Conservation (phyloP, 2,797 vertebrate species). For the Knipowitschia caucasica region DNA sequence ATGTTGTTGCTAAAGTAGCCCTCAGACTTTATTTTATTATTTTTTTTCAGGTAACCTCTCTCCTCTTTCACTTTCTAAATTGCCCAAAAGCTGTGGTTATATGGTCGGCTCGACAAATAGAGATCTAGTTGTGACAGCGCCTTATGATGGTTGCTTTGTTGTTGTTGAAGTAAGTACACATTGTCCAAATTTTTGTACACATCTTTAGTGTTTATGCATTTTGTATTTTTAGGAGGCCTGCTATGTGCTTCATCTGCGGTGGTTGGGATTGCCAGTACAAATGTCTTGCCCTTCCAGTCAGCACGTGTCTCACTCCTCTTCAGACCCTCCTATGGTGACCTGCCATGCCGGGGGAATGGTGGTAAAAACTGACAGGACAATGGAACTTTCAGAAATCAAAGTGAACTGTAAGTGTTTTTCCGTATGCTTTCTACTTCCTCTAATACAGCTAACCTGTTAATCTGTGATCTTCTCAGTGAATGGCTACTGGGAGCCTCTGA, state of each 20-base stretch:
- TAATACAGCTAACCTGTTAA: not conserved
- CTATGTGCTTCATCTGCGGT: conserved; percentile 67
- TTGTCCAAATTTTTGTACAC: not conserved
- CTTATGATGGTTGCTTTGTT: conserved; percentile 74
- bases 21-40: not conserved
- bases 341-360: conserved; percentile 72
- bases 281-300: conserved; percentile 67
- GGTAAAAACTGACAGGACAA: conserved; percentile 49
- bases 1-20: no score
- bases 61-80: conserved; percentile 65
- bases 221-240: conserved; percentile 53
- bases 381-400: conserved; percentile 42
- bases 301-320: conserved; percentile 6
- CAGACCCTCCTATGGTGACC: conserved; percentile 59
- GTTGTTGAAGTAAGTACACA: conserved; percentile 60
- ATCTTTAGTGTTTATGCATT: not conserved
- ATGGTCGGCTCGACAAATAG: conserved; percentile 38
- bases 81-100: conserved; percentile 74
- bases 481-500: conserved; percentile 63
- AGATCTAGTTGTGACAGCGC: conserved; percentile 58
- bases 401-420: conserved; percentile 66
- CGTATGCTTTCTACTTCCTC: not conserved
- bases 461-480: conserved; percentile 45
- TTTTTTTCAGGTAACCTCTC: conserved; percentile 25
- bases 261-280: conserved; percentile 64